These are phyloP conservation scores for Helogale parvula DNA, from an alignment of 2,113 vertebrate species.

Conservation along the genomic window DNA sequence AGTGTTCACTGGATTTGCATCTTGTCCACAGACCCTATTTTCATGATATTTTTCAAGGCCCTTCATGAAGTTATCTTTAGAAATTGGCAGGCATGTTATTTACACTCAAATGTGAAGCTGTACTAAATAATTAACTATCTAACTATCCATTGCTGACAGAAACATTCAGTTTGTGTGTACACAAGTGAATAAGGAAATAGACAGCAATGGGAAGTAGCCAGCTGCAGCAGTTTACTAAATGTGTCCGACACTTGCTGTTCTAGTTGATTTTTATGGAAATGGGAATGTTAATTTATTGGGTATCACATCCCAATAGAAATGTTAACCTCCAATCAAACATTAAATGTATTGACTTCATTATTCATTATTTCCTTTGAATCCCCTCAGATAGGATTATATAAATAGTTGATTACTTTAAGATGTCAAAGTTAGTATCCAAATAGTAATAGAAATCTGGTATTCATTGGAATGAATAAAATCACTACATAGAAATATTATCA, in stretches of 20 bases:
- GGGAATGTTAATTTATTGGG: neutral
- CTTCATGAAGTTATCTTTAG: neutral
- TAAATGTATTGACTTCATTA: neutral
- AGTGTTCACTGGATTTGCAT: neutral
- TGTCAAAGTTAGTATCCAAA: neutral
- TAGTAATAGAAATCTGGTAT: neutral
- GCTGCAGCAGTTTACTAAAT: neutral
- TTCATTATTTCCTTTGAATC: neutral
- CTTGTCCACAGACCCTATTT: neutral
- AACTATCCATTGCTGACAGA: neutral
- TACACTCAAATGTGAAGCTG: slow-evolving; percentile 18
- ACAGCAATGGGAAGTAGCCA: neutral
- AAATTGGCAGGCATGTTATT: slow-evolving; percentile 43
- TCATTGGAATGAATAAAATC: neutral
- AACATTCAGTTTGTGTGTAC: neutral
- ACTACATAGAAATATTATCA: neutral
- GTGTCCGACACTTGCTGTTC: neutral
- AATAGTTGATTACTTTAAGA: neutral
- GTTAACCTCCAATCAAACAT: neutral
- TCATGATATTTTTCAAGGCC: slow-evolving; percentile 14
- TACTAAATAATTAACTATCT: slow-evolving; percentile 30
- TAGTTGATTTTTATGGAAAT: neutral
- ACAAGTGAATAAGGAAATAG: slow-evolving; percentile 16
- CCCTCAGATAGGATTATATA: neutral
- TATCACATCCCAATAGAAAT: neutral